A percentile compares a stretch with the other conserved stretches of the same genome.
Conservation (phyloP, 2,797 vertebrate genomes). For the Lagothrix lagotricha region DNA sequence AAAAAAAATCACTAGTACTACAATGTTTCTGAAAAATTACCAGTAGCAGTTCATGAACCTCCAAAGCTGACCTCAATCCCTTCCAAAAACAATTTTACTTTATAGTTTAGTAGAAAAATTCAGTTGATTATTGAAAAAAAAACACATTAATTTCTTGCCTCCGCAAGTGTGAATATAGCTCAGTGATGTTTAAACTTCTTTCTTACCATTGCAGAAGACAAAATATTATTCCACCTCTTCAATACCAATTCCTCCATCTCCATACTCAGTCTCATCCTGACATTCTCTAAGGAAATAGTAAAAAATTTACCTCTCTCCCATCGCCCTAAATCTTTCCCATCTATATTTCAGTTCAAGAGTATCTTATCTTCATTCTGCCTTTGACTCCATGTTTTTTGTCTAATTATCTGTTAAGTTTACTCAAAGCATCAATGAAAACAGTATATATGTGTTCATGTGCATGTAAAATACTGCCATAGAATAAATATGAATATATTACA, state of each 20-base stretch:
- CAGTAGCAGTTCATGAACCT: neutral
- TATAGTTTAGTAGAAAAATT: neutral
- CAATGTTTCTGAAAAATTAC: neutral
- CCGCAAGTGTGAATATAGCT: neutral
- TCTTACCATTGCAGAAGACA: neutral
- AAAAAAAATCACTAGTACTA: neutral
- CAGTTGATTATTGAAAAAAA: neutral
- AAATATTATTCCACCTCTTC: neutral
- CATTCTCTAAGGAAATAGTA: neutral
- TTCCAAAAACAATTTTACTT: neutral
- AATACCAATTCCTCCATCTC: neutral
- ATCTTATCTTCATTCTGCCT: neutral
- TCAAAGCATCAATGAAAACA: neutral
- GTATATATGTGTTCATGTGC: neutral
- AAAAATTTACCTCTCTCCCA: neutral
- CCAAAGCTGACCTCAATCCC: neutral
- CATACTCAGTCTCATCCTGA: neutral
- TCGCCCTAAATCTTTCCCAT: neutral
- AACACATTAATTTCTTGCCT: neutral
- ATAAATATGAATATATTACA: neutral
- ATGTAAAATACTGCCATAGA: neutral
- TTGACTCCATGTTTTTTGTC: neutral
- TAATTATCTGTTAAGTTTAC: neutral
- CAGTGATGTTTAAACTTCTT: neutral
- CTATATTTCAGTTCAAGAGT: neutral